A percentile compares a stretch with the other conserved stretches of the same genome.
These are phyloP conservation scores for Tridacna gigas DNA, from an alignment of 2,888 invertebrate genomes.

Conservation along the genomic window DNA sequence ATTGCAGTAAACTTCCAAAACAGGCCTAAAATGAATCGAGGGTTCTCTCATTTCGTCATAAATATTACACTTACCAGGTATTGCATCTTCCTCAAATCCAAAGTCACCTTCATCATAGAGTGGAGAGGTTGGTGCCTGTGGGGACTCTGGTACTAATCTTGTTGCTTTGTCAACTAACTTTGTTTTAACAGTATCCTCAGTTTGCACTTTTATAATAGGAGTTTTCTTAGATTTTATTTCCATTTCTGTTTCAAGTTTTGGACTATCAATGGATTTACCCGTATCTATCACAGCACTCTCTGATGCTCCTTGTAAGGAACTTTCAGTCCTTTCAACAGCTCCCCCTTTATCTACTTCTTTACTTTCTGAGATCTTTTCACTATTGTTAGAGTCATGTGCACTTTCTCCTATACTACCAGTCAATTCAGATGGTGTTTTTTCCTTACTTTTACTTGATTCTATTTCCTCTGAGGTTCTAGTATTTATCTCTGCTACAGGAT, in stretches of 20 bases:
- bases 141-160: conserved; percentile 9
- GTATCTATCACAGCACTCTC: conserved; percentile 36
- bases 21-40: not conserved
- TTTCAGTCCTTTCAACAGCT: conserved; percentile 21
- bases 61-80: conserved; percentile 54
- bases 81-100: conserved; percentile 54
- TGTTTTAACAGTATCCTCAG: not conserved
- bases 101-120: conserved; percentile 57
- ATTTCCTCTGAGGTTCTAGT: not conserved
- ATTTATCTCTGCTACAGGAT: conserved; percentile 18
- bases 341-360: conserved; percentile 1
- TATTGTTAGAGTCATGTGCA: not conserved
- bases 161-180: conserved; percentile 1
- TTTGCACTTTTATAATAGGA: not conserved
- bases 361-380: conserved; percentile 16
- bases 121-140: conserved; percentile 47
- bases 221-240: not conserved
- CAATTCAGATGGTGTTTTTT: not conserved
- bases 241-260: not conserved
- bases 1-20: too few relatives aligned
- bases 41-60: not conserved
- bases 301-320: conserved; percentile 13
- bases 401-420: not conserved
- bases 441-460: not conserved
- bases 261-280: conserved; percentile 28